Conservation (phyloP, 2,797 vertebrate genomes). For the Mormyrops attenuatus region DNA sequence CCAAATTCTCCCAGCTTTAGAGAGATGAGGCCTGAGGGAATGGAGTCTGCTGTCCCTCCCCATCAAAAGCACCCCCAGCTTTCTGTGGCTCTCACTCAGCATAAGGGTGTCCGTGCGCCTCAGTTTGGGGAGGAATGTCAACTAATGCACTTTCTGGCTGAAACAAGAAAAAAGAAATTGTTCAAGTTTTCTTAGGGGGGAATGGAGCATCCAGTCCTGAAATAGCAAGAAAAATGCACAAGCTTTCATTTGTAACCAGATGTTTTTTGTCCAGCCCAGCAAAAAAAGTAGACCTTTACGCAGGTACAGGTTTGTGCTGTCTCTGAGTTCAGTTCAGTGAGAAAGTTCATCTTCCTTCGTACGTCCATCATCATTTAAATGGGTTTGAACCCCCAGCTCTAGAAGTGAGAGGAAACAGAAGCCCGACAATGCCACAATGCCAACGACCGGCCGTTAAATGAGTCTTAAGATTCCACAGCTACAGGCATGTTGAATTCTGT, state of each 20-base stretch:
- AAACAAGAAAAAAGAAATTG: neutral
- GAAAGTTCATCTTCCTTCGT: neutral
- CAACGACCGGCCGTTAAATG: neutral
- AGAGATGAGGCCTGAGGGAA: slow-evolving; percentile 30
- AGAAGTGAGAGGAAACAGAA: neutral
- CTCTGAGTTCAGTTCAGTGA: neutral
- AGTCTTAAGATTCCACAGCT: neutral
- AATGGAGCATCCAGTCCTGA: neutral
- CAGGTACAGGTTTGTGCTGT: neutral
- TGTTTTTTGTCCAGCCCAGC: neutral
- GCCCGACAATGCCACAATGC: neutral
- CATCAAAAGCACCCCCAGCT: slow-evolving; percentile 27
- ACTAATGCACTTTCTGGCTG: neutral
- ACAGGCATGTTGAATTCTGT: neutral
- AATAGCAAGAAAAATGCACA: neutral
- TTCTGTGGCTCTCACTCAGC: slow-evolving; percentile 11
- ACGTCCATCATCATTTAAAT: neutral
- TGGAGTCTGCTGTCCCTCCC: slow-evolving; percentile 25
- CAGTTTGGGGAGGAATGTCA: neutral
- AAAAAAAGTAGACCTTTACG: neutral
- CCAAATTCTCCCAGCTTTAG: neutral
- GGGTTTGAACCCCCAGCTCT: neutral
- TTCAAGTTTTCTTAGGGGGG: neutral
- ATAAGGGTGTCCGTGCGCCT: slow-evolving; percentile 13
- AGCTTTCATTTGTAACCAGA: neutral